Conservation (phyloP, 2,888 invertebrate species). For the Drosophila fungiperda region DNA sequence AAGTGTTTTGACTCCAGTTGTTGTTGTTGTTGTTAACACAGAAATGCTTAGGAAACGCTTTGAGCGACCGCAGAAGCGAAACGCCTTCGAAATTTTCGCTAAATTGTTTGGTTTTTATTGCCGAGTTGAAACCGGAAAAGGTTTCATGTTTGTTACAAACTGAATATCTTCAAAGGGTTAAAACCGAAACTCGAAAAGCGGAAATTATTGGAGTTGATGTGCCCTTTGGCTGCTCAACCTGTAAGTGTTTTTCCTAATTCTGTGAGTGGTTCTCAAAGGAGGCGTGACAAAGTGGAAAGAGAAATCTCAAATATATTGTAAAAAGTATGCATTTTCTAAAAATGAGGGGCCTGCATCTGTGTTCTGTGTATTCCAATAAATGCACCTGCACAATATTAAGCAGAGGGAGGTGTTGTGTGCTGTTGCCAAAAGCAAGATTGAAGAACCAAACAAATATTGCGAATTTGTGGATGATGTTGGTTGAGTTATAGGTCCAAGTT, state of each 20-base stretch:
- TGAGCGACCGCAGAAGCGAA: conserved; percentile 54
- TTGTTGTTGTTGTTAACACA: conserved; percentile 41
- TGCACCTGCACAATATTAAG: neutral
- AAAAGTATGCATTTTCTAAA: neutral
- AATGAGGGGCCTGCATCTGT: conserved; percentile 7
- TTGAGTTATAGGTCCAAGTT: neutral
- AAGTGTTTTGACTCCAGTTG: conserved; percentile 48
- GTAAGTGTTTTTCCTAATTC: conserved; percentile 43
- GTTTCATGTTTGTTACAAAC: conserved; percentile 40
- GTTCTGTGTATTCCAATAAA: neutral
- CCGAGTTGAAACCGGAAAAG: conserved; percentile 47
- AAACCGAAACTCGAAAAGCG: conserved; percentile 37
- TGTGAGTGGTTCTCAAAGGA: conserved; percentile 18
- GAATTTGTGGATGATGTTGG: conserved; percentile 8
- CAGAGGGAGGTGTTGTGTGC: conserved; percentile 4
- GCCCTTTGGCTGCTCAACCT: conserved; percentile 46
- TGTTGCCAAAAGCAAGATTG: conserved; percentile 30
- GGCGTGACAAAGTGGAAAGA: neutral
- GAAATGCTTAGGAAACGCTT: conserved; percentile 45
- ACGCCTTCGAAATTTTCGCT: conserved; percentile 58
- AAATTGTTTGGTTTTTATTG: conserved; percentile 53
- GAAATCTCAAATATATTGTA: conserved; percentile 1
- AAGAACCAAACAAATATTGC: conserved; percentile 40
- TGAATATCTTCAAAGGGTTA: conserved; percentile 35
- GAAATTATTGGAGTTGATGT: conserved; percentile 51